phyloP scores from a whole-genome alignment of 2,888 invertebrate genomes.

The Bembecia ichneumoniformis region DNA sequence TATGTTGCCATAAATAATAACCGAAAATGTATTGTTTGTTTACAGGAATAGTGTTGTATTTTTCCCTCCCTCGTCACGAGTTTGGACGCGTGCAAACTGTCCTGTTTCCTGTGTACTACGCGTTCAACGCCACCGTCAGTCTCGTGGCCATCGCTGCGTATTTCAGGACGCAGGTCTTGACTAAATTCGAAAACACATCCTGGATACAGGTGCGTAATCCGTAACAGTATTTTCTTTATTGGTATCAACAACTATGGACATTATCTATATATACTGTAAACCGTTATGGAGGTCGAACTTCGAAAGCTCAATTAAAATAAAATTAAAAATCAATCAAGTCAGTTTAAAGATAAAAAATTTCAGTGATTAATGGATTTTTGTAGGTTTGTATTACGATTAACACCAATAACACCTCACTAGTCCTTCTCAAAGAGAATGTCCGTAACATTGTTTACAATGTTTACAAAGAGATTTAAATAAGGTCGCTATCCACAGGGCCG shows the following conservation, averaged over 20 bases:
- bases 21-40: neutral
- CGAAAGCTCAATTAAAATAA: neutral
- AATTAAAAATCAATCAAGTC: neutral
- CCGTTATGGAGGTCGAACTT: neutral
- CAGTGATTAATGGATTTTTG: no score
- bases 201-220: constrained; percentile 67
- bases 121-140: constrained; percentile 82
- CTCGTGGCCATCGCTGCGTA: constrained; percentile 81
- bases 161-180: constrained; percentile 74
- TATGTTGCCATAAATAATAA: no score
- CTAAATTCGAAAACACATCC: constrained; percentile 47
- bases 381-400: no score
- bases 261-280: no score
- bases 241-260: no score
- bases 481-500: no score
- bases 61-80: constrained; percentile 86
- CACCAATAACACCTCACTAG: no score
- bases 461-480: neutral
- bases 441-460: neutral
- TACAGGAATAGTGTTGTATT: constrained; percentile 87
- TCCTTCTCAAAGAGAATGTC: no score
- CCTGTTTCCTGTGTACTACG: constrained; percentile 89
- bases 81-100: constrained; percentile 91
- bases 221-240: no score
- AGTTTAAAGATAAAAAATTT: no score